phyloP scores from a whole-genome alignment of 2,797 vertebrate species.

The Amblyopsis hoosieri region DNA sequence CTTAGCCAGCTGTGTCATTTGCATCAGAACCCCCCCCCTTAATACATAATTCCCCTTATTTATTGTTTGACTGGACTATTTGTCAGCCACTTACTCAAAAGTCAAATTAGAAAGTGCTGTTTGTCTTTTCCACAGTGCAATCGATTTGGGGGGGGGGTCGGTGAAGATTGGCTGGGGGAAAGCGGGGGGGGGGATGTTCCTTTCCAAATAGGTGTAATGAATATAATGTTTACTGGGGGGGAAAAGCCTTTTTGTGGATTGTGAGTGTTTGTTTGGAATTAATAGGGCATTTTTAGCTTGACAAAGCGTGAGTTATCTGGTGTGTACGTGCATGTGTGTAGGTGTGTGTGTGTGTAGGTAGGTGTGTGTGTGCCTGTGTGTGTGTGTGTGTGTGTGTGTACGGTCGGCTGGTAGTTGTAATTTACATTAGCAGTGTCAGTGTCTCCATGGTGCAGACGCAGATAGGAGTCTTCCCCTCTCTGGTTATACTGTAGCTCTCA shows the following conservation, averaged over 20 bases:
- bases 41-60: slow-evolving; percentile 73
- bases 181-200: slow-evolving; percentile 9
- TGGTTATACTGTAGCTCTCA: too few relatives aligned
- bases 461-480: neutral
- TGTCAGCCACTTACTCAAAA: slow-evolving; percentile 79
- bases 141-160: slow-evolving; percentile 54
- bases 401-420: slow-evolving; percentile 62
- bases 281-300: slow-evolving; percentile 78
- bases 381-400: slow-evolving; percentile 7
- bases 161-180: neutral
- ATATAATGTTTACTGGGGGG: slow-evolving; percentile 69
- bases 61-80: slow-evolving; percentile 73
- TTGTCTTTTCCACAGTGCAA: slow-evolving; percentile 65
- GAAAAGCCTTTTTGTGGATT: slow-evolving; percentile 57
- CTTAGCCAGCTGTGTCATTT: slow-evolving; percentile 54
- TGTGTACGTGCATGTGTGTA: slow-evolving; percentile 48
- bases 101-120: slow-evolving; percentile 72
- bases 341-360: neutral
- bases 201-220: slow-evolving; percentile 71
- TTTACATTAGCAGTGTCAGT: slow-evolving; percentile 72
- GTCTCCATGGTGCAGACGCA: slow-evolving; percentile 40
- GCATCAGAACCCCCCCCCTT: slow-evolving; percentile 42
- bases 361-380: slow-evolving; percentile 21
- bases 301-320: slow-evolving; percentile 70
- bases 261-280: slow-evolving; percentile 70